Conservation (phyloP, 2,797 vertebrate genomes). For the Clarias pachynema region DNA sequence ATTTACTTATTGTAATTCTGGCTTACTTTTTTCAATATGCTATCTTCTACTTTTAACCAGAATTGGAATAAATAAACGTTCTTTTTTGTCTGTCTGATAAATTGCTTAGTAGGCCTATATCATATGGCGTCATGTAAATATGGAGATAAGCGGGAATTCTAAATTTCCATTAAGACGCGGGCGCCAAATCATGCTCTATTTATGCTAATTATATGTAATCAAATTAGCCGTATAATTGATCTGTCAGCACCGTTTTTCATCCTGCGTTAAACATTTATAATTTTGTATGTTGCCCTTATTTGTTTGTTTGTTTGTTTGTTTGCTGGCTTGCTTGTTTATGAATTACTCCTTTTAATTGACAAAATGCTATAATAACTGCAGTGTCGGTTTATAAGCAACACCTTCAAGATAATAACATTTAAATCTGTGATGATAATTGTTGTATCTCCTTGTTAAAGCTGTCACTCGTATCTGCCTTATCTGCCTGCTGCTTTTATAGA, state of each 20-base stretch:
- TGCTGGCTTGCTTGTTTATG: not conserved
- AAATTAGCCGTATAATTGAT: not conserved
- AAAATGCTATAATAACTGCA: not conserved
- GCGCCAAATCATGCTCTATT: not conserved
- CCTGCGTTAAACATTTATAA: not conserved
- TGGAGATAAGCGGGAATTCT: not conserved
- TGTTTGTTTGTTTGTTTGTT: too few relatives aligned
- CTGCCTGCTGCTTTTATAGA: constrained; percentile 59
- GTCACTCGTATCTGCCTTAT: constrained; percentile 63
- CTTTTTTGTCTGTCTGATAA: not conserved
- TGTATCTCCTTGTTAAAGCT: constrained; percentile 51
- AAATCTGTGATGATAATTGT: constrained; percentile 53
- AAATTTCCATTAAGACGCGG: not conserved
- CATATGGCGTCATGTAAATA: not conserved
- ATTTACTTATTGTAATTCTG: not conserved
- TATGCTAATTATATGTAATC: not conserved
- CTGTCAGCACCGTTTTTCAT: not conserved
- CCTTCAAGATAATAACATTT: constrained; percentile 56
- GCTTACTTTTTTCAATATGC: not conserved
- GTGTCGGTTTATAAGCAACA: constrained; percentile 41
- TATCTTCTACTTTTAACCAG: not conserved
- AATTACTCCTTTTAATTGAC: not conserved
- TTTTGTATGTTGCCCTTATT: not conserved
- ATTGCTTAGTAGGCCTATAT: not conserved
- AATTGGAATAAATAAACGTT: not conserved